These are phyloP conservation scores for Coenonympha glycerion DNA, from an alignment of 2,888 invertebrate genomes.

Conservation along the genomic window DNA sequence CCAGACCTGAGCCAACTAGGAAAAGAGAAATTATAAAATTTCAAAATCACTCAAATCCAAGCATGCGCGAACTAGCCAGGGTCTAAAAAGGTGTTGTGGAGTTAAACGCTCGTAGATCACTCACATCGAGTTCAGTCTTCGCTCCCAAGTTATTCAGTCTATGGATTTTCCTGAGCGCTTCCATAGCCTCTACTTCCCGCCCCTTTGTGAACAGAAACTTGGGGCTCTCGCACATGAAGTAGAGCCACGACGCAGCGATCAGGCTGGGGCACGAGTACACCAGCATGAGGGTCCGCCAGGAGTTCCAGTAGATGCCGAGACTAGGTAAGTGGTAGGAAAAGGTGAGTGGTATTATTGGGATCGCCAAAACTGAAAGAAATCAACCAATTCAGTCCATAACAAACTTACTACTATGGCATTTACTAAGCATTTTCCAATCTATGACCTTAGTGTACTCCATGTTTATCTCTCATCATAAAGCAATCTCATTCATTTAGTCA, in stretches of 20 bases:
- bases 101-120: too few species aligned
- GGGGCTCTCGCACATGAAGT: conserved; percentile 83
- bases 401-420: too few species aligned
- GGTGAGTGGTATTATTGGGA: conserved; percentile 74
- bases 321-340: conserved; percentile 41
- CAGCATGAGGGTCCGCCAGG: conserved; percentile 80
- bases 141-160: conserved; percentile 42
- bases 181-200: conserved; percentile 70
- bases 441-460: too few species aligned
- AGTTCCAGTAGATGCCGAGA: conserved; percentile 69
- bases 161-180: conserved; percentile 47
- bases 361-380: conserved; percentile 70
- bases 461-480: too few species aligned
- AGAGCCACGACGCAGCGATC: conserved; percentile 71
- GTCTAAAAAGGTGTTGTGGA: too few species aligned
- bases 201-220: conserved; percentile 81
- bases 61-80: too few species aligned
- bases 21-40: too few species aligned
- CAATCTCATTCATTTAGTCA: too few species aligned
- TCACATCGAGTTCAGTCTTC: conserved; percentile 42
- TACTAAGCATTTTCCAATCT: too few species aligned
- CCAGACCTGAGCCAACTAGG: too few species aligned
- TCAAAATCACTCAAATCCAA: too few species aligned
- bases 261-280: conserved; percentile 79
- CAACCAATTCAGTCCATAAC: background rate